Conservation (phyloP, 2,888 invertebrate species). For the Eretmocerus hayati region DNA sequence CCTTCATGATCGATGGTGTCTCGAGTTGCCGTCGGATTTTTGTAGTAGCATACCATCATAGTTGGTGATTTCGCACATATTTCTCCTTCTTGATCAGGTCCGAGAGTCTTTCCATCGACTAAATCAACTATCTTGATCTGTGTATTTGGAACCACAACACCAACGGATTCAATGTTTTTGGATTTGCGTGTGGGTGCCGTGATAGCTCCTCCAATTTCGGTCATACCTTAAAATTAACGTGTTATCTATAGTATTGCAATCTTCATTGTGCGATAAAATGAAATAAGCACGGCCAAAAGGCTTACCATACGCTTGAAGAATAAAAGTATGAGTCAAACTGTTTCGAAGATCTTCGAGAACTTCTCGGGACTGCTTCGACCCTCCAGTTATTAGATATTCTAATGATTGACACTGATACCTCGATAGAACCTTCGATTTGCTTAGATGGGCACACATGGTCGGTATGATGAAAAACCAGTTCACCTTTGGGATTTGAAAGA, state of each 20-base stretch:
- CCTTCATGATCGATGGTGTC: slow-evolving; percentile 50
- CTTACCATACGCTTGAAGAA: slow-evolving; percentile 30
- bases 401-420: slow-evolving; percentile 29
- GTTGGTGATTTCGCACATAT: slow-evolving; percentile 17
- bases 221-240: slow-evolving; percentile 31
- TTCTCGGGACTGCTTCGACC: slow-evolving; percentile 27
- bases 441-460: slow-evolving; percentile 23
- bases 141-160: slow-evolving; percentile 23
- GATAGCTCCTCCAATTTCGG: slow-evolving; percentile 28
- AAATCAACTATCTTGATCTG: slow-evolving; percentile 31
- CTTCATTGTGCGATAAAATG: not conserved
- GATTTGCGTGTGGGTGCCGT: slow-evolving; percentile 18
- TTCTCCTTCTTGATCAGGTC: slow-evolving; percentile 31
- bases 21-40: slow-evolving; percentile 50
- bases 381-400: slow-evolving; percentile 26
- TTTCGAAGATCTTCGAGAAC: slow-evolving; percentile 16
- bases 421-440: slow-evolving; percentile 25
- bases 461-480: slow-evolving; percentile 28
- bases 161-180: slow-evolving; percentile 29
- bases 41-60: slow-evolving; percentile 52
- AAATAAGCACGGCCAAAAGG: too few relatives aligned
- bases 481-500: too few relatives aligned
- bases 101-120: slow-evolving; percentile 23
- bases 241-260: not conserved
- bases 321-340: not conserved